Conservation (phyloP, 2,797 vertebrate species). For the Tragopan temminckii region DNA sequence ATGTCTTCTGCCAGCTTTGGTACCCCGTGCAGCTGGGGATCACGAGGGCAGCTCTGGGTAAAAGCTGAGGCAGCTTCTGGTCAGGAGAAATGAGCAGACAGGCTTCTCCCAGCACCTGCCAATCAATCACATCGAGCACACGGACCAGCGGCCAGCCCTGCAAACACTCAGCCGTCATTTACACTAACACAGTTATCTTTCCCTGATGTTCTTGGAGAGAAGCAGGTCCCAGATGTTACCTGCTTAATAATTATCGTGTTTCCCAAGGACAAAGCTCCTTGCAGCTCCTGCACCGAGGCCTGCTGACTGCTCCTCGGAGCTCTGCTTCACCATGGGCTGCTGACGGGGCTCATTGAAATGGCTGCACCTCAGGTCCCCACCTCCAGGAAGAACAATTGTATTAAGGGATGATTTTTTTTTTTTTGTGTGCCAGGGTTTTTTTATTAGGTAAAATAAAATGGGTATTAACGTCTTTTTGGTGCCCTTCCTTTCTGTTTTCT, state of each 20-base stretch:
- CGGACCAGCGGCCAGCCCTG: neutral
- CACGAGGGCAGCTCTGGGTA: neutral
- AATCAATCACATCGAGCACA: constrained; percentile 1
- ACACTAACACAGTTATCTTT: constrained; percentile 45
- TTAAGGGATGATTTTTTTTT: neutral
- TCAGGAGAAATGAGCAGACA: neutral
- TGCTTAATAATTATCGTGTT: constrained; percentile 46
- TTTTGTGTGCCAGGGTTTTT: neutral
- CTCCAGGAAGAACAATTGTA: constrained; percentile 27
- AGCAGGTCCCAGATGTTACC: constrained; percentile 50
- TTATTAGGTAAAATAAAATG: neutral
- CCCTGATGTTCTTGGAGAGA: neutral
- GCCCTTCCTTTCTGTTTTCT: neutral
- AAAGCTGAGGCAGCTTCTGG: neutral
- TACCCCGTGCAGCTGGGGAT: neutral
- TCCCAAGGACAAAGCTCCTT: constrained; percentile 65
- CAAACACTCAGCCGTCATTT: neutral
- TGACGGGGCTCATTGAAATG: neutral
- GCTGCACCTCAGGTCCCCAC: neutral
- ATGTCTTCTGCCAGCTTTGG: neutral
- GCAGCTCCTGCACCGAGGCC: constrained; percentile 6
- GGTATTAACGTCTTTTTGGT: neutral
- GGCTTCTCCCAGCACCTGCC: constrained; percentile 3
- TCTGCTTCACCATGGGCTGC: neutral
- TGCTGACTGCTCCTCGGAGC: neutral